A percentile compares a stretch with the other conserved stretches of the same genome.
Evolutionary conservation across 2,113 vertebrate genomes (phyloP).

Genomic region (Brachyhypopomus gauderio): DNA sequence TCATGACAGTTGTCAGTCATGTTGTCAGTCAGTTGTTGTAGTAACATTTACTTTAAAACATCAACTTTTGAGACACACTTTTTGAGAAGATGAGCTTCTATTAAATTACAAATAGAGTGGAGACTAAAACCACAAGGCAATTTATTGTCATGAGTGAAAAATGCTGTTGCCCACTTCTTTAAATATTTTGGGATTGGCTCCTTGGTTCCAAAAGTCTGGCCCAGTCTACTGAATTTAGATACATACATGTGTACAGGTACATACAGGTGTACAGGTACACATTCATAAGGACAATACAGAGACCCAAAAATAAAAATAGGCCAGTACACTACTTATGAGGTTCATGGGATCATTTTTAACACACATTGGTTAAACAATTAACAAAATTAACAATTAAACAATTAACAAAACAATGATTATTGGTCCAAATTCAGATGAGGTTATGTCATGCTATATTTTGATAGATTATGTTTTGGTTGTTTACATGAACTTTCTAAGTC

Average conservation of each 20-base stretch:
- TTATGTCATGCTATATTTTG: slow-evolving; percentile 5
- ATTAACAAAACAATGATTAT: slow-evolving; percentile 47
- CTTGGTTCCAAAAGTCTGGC: not conserved
- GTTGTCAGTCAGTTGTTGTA: too few relatives aligned
- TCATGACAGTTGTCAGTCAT: not conserved
- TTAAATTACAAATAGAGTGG: slow-evolving; percentile 13
- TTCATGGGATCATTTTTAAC: not conserved
- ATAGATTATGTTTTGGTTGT: slow-evolving; percentile 18
- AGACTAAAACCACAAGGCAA: not conserved
- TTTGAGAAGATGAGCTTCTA: not conserved
- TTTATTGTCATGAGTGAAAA: not conserved
- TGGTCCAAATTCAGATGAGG: slow-evolving; percentile 55
- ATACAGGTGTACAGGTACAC: not conserved
- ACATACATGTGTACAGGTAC: not conserved
- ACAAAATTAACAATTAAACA: slow-evolving; percentile 45
- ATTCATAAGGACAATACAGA: not conserved
- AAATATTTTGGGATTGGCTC: not conserved
- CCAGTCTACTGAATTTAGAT: not conserved
- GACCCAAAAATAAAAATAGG: too few relatives aligned
- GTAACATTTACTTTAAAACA: not conserved
- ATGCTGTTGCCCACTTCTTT: not conserved
- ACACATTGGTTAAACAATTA: slow-evolving; percentile 4
- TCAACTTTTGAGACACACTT: not conserved
- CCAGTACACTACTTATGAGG: not conserved
- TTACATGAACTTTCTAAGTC: slow-evolving; percentile 13